Conservation (phyloP, 2,113 vertebrate genomes). For the Neodontobutis hainanensis region DNA sequence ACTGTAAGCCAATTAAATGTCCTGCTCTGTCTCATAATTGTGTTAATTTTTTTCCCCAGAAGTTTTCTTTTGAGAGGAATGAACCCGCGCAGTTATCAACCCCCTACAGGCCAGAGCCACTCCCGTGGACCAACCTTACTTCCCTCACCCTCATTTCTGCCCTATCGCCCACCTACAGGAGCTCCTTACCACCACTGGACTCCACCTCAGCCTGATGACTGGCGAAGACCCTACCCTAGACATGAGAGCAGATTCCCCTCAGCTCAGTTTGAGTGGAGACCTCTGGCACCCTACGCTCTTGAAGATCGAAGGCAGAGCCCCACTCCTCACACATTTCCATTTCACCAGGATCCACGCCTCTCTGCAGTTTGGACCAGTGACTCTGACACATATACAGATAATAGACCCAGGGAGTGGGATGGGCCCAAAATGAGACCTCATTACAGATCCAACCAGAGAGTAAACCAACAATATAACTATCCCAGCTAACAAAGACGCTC, state of each 20-base stretch:
- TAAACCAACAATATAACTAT: background rate
- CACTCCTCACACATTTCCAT: background rate
- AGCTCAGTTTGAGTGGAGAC: background rate
- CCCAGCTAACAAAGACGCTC: background rate
- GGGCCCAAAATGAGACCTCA: background rate
- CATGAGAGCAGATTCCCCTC: background rate
- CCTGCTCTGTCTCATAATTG: background rate
- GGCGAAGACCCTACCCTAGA: conserved; percentile 8
- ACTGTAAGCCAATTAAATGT: no score
- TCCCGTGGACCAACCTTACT: background rate
- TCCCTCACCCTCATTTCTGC: accelerated
- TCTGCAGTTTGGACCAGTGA: conserved; percentile 22
- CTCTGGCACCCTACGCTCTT: background rate
- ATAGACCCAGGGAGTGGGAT: background rate
- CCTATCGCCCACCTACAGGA: background rate
- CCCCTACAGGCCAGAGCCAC: background rate
- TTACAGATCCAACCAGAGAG: background rate
- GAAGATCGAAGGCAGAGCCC: background rate
- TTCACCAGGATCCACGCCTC: conserved; percentile 10
- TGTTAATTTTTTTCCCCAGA: background rate
- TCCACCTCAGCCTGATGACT: background rate
- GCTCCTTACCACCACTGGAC: conserved; percentile 15
- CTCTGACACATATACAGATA: background rate
- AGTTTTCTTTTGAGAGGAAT: background rate
- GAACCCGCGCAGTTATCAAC: background rate